Conservation (phyloP, 2,888 invertebrate species). For the Caenorhabditis zanzibari region DNA sequence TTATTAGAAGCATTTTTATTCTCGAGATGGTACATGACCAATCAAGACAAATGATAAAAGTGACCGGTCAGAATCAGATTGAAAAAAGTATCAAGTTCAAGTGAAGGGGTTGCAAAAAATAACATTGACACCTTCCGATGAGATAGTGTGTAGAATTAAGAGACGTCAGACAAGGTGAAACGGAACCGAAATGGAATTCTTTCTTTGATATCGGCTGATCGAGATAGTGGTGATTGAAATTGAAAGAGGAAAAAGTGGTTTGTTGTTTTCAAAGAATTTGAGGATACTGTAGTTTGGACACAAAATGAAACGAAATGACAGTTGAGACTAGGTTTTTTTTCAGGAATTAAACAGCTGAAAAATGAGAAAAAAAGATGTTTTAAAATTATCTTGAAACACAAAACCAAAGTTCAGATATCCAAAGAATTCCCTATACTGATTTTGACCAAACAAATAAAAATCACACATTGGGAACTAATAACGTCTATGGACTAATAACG, state of each 20-base stretch:
- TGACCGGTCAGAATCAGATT: constrained; percentile 1
- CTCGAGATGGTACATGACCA: constrained; percentile 4
- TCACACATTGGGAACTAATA: not conserved
- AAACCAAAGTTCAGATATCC: not conserved
- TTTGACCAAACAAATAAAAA: not conserved
- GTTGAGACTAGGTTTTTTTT: not conserved
- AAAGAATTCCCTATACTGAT: not conserved
- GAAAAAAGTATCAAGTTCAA: not conserved
- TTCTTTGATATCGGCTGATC: not conserved
- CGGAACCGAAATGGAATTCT: not conserved
- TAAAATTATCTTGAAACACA: not conserved
- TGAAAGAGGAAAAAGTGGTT: not conserved
- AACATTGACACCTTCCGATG: not conserved
- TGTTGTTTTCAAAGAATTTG: not conserved
- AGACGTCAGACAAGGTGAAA: not conserved
- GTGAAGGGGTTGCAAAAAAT: not conserved
- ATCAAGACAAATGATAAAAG: not conserved
- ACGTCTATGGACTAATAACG: not conserved
- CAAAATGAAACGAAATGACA: not conserved
- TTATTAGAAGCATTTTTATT: not conserved
- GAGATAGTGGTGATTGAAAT: not conserved
- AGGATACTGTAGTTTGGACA: not conserved
- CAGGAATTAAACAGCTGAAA: too few species aligned
- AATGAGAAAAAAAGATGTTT: too few species aligned
- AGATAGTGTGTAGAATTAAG: not conserved